Percentiles rank a stretch among this genome's conserved stretches.
phyloP scores from a whole-genome alignment of 1,140 invertebrate species.

The Eubasilissa regina region DNA sequence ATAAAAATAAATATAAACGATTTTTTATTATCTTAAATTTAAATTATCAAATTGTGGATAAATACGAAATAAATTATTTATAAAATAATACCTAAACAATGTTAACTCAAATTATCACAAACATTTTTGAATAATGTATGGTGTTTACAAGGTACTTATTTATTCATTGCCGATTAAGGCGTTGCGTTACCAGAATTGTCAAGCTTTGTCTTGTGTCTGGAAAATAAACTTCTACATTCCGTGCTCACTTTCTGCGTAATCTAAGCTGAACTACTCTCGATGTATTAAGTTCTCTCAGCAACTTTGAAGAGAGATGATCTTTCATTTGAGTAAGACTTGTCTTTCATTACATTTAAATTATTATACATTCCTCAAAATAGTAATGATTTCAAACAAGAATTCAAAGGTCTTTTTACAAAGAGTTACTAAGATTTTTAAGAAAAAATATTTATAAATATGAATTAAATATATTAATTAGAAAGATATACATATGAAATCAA shows the following conservation, averaged over 20 bases:
- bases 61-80: neutral
- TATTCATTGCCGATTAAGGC: slow-evolving; percentile 37
- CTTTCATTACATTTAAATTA: neutral
- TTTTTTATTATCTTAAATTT: no score
- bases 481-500: no score
- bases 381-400: no score
- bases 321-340: neutral
- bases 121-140: no score
- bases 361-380: no score
- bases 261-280: slow-evolving; percentile 37
- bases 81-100: no score
- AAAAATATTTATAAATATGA: no score
- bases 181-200: slow-evolving; percentile 49
- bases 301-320: neutral
- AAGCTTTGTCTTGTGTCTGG: slow-evolving; percentile 43
- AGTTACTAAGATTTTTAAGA: no score
- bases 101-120: no score
- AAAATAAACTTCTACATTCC: slow-evolving; percentile 52
- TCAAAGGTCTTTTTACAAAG: no score
- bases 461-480: no score
- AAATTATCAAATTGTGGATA: neutral
- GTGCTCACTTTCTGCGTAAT: slow-evolving; percentile 38
- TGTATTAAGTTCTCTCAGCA: slow-evolving; percentile 28
- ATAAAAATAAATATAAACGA: no score
- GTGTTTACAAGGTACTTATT: slow-evolving; percentile 6